phyloP scores from a whole-genome alignment of 2,888 invertebrate species.

The Argyra leucocephala region DNA sequence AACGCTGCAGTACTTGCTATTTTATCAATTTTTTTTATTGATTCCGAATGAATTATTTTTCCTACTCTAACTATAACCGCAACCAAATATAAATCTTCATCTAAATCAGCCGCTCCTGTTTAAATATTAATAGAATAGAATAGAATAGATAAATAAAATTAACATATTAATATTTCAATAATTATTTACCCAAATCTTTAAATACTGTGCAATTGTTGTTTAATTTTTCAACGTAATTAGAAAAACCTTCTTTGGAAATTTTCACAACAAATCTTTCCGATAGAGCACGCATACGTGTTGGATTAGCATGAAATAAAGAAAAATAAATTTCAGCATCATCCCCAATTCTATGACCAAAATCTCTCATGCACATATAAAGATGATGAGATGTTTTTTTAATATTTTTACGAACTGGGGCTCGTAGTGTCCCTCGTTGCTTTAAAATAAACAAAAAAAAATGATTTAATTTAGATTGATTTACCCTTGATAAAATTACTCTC shows the following conservation, averaged over 20 bases:
- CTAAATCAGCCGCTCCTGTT: slow-evolving; percentile 69
- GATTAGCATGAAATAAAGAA: slow-evolving; percentile 65
- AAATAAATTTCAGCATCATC: slow-evolving; percentile 85
- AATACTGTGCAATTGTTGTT: slow-evolving; percentile 84
- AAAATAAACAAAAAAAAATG: slow-evolving; percentile 11
- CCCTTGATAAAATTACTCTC: neutral
- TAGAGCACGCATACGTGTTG: slow-evolving; percentile 63
- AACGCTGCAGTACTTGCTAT: slow-evolving; percentile 42
- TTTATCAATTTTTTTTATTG: slow-evolving; percentile 40
- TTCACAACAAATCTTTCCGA: slow-evolving; percentile 83
- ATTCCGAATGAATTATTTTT: slow-evolving; percentile 55
- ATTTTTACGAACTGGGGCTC: slow-evolving; percentile 31
- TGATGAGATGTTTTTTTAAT: slow-evolving; percentile 54
- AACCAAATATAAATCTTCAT: slow-evolving; percentile 76
- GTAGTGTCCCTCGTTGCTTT: slow-evolving; percentile 42
- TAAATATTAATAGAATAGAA: slow-evolving; percentile 12
- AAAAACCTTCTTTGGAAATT: slow-evolving; percentile 82
- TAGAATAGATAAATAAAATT: too few species aligned
- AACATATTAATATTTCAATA: neutral
- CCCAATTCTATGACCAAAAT: slow-evolving; percentile 78
- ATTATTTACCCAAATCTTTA: slow-evolving; percentile 54
- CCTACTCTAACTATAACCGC: slow-evolving; percentile 86
- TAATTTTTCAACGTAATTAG: slow-evolving; percentile 76
- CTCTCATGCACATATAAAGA: slow-evolving; percentile 76
- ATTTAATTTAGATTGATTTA: neutral